Conservation (phyloP, 1,140 invertebrate species). For the Cydia splendana region DNA sequence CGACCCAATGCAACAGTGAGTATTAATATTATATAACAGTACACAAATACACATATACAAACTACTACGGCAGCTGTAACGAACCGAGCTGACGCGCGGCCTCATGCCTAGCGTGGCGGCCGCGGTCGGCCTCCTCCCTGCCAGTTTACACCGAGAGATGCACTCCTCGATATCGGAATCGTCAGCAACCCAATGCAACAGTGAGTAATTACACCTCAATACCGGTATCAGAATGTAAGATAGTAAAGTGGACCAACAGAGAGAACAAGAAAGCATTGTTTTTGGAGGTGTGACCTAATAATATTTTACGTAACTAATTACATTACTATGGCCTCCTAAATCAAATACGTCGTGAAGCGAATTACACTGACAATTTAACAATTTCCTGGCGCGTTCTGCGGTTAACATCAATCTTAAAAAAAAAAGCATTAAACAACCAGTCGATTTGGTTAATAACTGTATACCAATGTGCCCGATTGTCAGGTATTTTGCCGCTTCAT, state of each 20-base stretch:
- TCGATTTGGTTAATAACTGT: background rate
- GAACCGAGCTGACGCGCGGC: conserved; percentile 84
- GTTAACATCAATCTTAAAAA: background rate
- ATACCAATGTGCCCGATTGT: background rate
- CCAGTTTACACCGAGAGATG: conserved; percentile 92
- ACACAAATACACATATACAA: background rate
- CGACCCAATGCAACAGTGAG: conserved; percentile 67
- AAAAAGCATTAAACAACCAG: background rate
- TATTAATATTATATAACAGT: conserved; percentile 72
- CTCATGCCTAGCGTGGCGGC: conserved; percentile 76
- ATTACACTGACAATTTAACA: conserved; percentile 36
- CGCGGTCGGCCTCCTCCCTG: conserved; percentile 70
- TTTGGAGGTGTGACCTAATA: too few species aligned
- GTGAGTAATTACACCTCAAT: conserved; percentile 39
- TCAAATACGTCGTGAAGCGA: too few species aligned
- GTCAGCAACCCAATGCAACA: conserved; percentile 59
- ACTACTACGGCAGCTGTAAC: conserved; percentile 82
- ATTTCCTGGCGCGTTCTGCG: too few species aligned
- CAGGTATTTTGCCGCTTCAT: background rate
- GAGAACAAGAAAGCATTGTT: too few species aligned
- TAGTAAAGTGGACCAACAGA: too few species aligned
- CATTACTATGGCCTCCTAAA: too few species aligned
- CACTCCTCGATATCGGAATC: conserved; percentile 89
- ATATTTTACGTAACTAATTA: too few species aligned
- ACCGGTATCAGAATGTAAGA: too few species aligned